A percentile compares a stretch with the other conserved stretches of the same genome.
phyloP scores from a whole-genome alignment of 2,888 invertebrate species.

The Pachycephus smyrnensis region DNA sequence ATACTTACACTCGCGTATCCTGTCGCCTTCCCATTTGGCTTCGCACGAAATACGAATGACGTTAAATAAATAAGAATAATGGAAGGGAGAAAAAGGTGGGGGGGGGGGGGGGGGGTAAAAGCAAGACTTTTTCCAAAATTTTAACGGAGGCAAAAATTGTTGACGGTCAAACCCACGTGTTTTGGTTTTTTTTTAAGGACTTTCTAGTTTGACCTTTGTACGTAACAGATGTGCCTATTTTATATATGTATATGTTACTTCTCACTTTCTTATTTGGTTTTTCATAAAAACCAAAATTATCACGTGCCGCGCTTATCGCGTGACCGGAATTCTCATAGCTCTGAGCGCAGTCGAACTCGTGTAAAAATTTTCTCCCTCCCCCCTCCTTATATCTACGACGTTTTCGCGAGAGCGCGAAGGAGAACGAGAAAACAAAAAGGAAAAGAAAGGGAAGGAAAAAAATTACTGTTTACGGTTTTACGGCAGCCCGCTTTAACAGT shows the following conservation, averaged over 20 bases:
- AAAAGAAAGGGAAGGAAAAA: neutral
- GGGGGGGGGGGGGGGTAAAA: too few relatives aligned
- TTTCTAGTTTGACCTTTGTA: neutral
- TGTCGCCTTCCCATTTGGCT: neutral
- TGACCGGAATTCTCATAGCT: neutral
- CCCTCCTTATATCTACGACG: neutral
- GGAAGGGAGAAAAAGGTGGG: neutral
- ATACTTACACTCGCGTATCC: neutral
- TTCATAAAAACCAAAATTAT: neutral
- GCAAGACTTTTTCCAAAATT: neutral
- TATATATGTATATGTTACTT: neutral
- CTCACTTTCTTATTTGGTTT: neutral
- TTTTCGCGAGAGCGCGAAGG: neutral
- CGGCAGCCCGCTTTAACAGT: neutral
- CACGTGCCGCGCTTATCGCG: neutral
- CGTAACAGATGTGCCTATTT: neutral
- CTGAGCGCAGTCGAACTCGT: neutral
- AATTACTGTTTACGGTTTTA: neutral
- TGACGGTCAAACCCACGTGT: too few relatives aligned
- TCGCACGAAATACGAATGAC: neutral
- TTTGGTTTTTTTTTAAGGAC: neutral
- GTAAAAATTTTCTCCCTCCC: neutral
- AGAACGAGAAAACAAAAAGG: neutral
- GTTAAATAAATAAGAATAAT: neutral
- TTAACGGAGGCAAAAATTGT: neutral